Evolutionary conservation across 2,888 invertebrate species (phyloP).

Genomic region (Acanthococcus lagerstroemiae): DNA sequence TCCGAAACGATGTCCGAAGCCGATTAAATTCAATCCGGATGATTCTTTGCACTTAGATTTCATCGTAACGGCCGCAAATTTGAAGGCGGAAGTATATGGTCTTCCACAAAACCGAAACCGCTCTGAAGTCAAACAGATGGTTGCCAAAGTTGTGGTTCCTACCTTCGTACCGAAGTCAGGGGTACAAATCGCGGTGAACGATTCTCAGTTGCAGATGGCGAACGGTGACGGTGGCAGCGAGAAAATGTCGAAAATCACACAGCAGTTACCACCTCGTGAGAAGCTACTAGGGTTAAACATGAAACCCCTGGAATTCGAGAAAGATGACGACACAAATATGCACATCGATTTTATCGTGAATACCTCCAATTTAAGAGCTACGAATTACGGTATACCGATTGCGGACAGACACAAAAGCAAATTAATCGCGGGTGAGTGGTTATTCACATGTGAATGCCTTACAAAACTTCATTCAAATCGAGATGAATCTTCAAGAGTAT

Average conservation of each 20-base stretch:
- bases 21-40: conserved; percentile 58
- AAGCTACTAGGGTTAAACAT: conserved; percentile 44
- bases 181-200: conserved; percentile 91
- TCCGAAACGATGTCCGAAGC: conserved; percentile 86
- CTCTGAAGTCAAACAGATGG: conserved; percentile 55
- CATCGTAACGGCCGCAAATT: conserved; percentile 80
- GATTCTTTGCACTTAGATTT: conserved; percentile 79
- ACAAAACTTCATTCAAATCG: no score
- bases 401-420: conserved; percentile 89
- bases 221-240: conserved; percentile 45
- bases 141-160: conserved; percentile 59
- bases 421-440: conserved; percentile 67
- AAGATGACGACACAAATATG: conserved; percentile 94
- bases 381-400: conserved; percentile 89
- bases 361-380: conserved; percentile 88
- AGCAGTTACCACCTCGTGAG: conserved; percentile 54
- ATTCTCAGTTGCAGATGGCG: conserved; percentile 65
- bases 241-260: conserved; percentile 48
- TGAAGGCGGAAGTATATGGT: conserved; percentile 77
- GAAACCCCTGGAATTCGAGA: conserved; percentile 90
- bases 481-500: no score
- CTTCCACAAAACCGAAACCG: conserved; percentile 62
- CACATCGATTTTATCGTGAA: conserved; percentile 99
- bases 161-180: conserved; percentile 86
- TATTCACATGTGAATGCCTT: neutral